A percentile compares a stretch with the other conserved stretches of the same genome.
These are phyloP conservation scores for Holcopasites calliopsidis DNA, from an alignment of 1,140 invertebrate species.

Conservation along the genomic window DNA sequence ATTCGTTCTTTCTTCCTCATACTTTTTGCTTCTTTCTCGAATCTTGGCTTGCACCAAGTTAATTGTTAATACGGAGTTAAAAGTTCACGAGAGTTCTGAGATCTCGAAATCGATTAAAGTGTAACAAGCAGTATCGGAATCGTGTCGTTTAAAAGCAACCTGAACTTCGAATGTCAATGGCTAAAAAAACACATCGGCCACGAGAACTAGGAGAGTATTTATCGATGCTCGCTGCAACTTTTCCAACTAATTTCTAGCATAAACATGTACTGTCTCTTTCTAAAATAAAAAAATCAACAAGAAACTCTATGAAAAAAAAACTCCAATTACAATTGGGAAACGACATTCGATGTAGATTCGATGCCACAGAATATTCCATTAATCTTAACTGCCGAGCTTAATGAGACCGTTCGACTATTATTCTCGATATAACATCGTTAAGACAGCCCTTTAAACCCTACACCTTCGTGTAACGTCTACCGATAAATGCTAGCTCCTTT, in stretches of 20 bases:
- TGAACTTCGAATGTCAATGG: conserved; percentile 57
- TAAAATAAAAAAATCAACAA: conserved; percentile 57
- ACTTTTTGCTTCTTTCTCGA: conserved; percentile 29
- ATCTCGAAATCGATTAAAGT: conserved; percentile 47
- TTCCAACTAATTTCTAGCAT: conserved; percentile 55
- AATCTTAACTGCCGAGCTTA: conserved; percentile 5
- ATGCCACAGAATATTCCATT: conserved; percentile 24
- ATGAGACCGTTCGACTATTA: not conserved
- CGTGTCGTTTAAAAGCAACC: conserved; percentile 23
- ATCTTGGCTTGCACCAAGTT: conserved; percentile 28
- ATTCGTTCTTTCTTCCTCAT: conserved; percentile 15
- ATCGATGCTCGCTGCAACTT: conserved; percentile 43
- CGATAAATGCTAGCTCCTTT: conserved; percentile 46
- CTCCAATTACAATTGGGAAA: conserved; percentile 38
- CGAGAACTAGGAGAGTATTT: conserved; percentile 68
- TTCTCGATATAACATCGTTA: too few relatives aligned
- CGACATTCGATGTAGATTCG: conserved; percentile 7
- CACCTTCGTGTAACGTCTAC: conserved; percentile 40
- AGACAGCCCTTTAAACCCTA: conserved; percentile 13
- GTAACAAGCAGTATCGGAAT: too few relatives aligned
- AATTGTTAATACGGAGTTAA: conserved; percentile 55
- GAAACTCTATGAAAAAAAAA: too few relatives aligned
- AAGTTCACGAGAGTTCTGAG: conserved; percentile 51
- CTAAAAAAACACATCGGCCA: conserved; percentile 56
- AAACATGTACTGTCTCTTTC: conserved; percentile 19